phyloP scores from a whole-genome alignment of 2,888 invertebrate species.

The Leptopterna dolabrata region DNA sequence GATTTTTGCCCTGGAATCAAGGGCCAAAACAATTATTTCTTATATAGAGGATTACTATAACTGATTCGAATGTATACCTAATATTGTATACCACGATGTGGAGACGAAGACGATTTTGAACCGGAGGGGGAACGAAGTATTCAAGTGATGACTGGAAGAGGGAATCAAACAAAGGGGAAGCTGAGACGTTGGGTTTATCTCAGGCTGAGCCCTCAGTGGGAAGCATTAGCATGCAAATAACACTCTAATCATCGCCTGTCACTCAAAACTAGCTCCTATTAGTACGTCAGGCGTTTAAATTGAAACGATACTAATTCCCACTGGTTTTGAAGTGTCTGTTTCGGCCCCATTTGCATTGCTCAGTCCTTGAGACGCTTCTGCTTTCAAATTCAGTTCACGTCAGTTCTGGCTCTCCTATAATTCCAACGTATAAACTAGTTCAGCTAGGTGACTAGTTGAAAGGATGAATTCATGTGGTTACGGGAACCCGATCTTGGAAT shows the following conservation, averaged over 20 bases:
- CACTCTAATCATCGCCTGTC: constrained; percentile 28
- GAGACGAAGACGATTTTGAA: not conserved
- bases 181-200: not conserved
- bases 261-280: constrained; percentile 15
- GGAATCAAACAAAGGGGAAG: not conserved
- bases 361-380: not conserved
- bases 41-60: too few species aligned
- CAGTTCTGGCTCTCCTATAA: too few species aligned
- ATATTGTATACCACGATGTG: too few species aligned
- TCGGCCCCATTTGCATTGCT: not conserved
- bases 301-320: constrained; percentile 11
- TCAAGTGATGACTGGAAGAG: not conserved
- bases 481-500: too few species aligned
- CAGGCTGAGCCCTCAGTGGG: not conserved
- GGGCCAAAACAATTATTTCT: too few species aligned
- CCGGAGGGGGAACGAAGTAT: not conserved
- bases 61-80: too few species aligned
- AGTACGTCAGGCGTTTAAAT: constrained; percentile 10
- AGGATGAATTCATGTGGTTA: too few species aligned
- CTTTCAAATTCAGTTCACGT: not conserved
- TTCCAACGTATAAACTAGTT: too few species aligned
- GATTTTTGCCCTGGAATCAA: too few species aligned
- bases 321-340: not conserved
- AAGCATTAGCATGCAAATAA: constrained; percentile 26
- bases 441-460: too few species aligned